These are phyloP conservation scores for Amphiduros pacificus DNA, from an alignment of 2,888 invertebrate species.

Conservation along the genomic window DNA sequence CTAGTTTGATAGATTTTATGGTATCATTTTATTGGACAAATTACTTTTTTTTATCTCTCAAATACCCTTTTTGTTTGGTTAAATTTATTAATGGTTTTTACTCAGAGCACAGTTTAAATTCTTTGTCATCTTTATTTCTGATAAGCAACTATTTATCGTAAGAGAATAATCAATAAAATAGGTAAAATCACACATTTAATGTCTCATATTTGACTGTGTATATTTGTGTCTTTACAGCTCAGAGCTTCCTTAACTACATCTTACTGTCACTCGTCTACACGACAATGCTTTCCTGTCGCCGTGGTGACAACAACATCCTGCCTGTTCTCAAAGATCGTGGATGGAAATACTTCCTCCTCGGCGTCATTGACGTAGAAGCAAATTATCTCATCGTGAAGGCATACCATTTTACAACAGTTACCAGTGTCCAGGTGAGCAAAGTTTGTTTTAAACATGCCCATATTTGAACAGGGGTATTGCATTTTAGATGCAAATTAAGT, in stretches of 20 bases:
- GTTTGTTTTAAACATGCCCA: not conserved
- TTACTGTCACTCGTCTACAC: slow-evolving; percentile 77
- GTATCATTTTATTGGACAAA: too few species aligned
- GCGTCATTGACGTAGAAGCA: slow-evolving; percentile 83
- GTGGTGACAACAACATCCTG: slow-evolving; percentile 66
- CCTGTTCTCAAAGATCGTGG: slow-evolving; percentile 71
- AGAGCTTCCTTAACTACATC: slow-evolving; percentile 79
- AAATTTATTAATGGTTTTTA: too few species aligned
- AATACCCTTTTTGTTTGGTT: too few species aligned
- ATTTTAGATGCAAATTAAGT: too few species aligned
- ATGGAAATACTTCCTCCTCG: slow-evolving; percentile 78
- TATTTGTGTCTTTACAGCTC: slow-evolving; percentile 64
- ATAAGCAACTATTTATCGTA: too few species aligned
- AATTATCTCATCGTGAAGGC: slow-evolving; percentile 81
- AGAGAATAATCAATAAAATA: too few species aligned
- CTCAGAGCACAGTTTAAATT: too few species aligned
- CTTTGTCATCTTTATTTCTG: too few species aligned
- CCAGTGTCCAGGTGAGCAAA: slow-evolving; percentile 69
- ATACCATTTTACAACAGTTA: slow-evolving; percentile 74
- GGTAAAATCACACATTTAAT: too few species aligned
- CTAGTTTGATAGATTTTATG: too few species aligned
- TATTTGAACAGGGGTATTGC: too few species aligned
- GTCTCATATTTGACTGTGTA: not conserved
- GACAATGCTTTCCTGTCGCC: slow-evolving; percentile 73
- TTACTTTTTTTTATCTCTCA: too few species aligned